Conservation (phyloP, 2,888 invertebrate genomes). For the Campoplex nolae region DNA sequence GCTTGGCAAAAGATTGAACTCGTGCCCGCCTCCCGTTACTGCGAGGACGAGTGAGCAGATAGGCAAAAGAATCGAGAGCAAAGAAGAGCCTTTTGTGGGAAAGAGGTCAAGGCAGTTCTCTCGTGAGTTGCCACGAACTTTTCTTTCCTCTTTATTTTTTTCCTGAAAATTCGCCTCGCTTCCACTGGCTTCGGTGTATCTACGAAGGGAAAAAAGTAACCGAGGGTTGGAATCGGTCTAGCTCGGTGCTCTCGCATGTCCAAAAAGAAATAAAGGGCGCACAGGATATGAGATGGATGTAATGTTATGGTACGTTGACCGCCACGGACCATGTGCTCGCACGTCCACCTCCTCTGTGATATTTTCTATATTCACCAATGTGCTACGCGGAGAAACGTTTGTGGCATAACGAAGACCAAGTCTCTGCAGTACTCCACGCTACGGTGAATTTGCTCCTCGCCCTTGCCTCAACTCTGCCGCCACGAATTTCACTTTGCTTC, state of each 20-base stretch:
- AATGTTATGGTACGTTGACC: slow-evolving; percentile 84
- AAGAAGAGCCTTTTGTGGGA: slow-evolving; percentile 34
- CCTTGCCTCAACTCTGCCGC: slow-evolving; percentile 65
- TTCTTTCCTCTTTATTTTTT: background rate
- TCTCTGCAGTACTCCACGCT: slow-evolving; percentile 73
- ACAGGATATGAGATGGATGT: slow-evolving; percentile 81
- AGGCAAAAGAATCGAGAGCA: background rate
- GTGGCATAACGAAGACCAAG: slow-evolving; percentile 48
- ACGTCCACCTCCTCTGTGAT: slow-evolving; percentile 66
- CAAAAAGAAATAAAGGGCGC: slow-evolving; percentile 78
- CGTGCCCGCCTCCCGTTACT: background rate
- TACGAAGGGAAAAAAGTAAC: slow-evolving; percentile 42
- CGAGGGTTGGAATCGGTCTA: slow-evolving; percentile 21
- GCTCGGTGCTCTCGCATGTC: slow-evolving; percentile 74
- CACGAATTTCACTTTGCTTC: slow-evolving; percentile 62
- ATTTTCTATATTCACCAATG: slow-evolving; percentile 36
- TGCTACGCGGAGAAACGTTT: slow-evolving; percentile 38
- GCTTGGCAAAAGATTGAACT: slow-evolving; percentile 38
- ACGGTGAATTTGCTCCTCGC: slow-evolving; percentile 77
- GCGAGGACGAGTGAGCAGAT: background rate
- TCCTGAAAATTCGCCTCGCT: slow-evolving; percentile 20
- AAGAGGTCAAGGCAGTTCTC: slow-evolving; percentile 59
- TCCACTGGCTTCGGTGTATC: slow-evolving; percentile 27
- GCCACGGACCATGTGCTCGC: slow-evolving; percentile 80
- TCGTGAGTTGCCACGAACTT: slow-evolving; percentile 16